Conservation (phyloP, 1,140 invertebrate genomes). For the Choristoneura fumiferana region DNA sequence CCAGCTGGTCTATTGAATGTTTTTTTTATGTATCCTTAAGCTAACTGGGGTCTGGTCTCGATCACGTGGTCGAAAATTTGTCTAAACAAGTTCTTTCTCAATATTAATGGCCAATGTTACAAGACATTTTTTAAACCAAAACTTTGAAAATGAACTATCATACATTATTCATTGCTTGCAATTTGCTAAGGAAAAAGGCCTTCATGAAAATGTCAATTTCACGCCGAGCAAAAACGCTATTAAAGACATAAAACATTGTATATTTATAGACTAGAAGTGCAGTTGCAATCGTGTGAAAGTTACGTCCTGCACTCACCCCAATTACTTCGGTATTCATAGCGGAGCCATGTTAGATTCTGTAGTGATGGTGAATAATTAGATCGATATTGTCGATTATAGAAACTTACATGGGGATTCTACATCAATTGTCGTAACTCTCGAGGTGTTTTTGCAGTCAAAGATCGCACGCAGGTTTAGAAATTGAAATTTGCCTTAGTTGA, state of each 20-base stretch:
- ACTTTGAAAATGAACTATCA: not conserved
- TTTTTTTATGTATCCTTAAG: slow-evolving; percentile 35
- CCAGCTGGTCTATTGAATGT: slow-evolving; percentile 65
- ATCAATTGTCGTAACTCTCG: no score
- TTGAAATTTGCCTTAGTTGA: no score
- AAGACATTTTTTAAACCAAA: no score
- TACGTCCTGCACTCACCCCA: slow-evolving; percentile 57
- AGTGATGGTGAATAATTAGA: slow-evolving; percentile 26
- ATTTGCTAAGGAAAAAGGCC: not conserved
- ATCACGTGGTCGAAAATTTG: slow-evolving; percentile 53
- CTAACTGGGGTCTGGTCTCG: slow-evolving; percentile 24
- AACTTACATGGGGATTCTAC: no score
- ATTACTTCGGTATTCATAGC: slow-evolving; percentile 64
- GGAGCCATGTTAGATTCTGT: slow-evolving; percentile 46
- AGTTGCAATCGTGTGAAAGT: slow-evolving; percentile 69
- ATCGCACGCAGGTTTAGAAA: no score
- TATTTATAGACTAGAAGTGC: slow-evolving; percentile 36
- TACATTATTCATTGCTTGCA: slow-evolving; percentile 14
- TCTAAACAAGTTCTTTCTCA: slow-evolving; percentile 19
- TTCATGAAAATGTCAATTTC: slow-evolving; percentile 40
- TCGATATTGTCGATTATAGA: slow-evolving; percentile 39
- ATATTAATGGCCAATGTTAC: no score
- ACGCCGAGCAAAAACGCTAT: slow-evolving; percentile 30
- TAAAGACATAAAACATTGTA: slow-evolving; percentile 30
- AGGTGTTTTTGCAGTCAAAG: no score